Base-by-base conservation (phyloP, 2,888 invertebrate genomes). In the Norana najaformis region DNA sequence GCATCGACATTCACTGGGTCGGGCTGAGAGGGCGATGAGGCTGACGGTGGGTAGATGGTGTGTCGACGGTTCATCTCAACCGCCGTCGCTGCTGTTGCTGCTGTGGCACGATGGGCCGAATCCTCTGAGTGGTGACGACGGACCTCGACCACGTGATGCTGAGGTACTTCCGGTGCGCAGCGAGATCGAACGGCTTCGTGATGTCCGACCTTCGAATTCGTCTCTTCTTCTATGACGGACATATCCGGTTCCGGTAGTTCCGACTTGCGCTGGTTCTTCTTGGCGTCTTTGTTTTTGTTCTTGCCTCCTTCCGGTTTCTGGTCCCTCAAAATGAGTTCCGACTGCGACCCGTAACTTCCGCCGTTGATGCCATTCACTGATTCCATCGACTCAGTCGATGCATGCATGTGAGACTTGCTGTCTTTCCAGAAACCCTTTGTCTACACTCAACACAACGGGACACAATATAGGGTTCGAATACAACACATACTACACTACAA, bases 401-500 rank as follows among this genome's bases (percentile, higher is more conserved):
- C 69, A 11, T 69, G 69, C 69, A 69, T 69, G n/a, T 69, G 69
- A 5, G 69, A 69, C 69, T 69, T 69, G 30, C 69, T 30, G n/a
- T 69, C 69, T n/a, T 69, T 69, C 69, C 69, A 69, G 69, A 69
- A 69, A 69, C 69, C 69, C 30, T 69, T 69, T n/a, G 69, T n/a
- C 69, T 69, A n/a, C 69, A 69, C 30, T n/a, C 69, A 69, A 69
- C 69, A n/a, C n/a, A 69, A 69, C 5, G 13, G 16, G 41, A 41
- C 18, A 41, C n/a, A 69, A 13, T 13, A 69, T 1, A 69, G 30
- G 13, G 69, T 69, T 69, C 69, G 16, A 13, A 69, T 30, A 69
- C 47, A 23, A 47, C 23, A 23, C n/a, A n/a, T n/a, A n/a, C n/a
- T n/a, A n/a, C 14, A 41, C 41, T 41, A 41, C 41, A 41, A 13